Base-by-base conservation (phyloP, 2,797 vertebrate genomes). In the Acanthis flammea region DNA sequence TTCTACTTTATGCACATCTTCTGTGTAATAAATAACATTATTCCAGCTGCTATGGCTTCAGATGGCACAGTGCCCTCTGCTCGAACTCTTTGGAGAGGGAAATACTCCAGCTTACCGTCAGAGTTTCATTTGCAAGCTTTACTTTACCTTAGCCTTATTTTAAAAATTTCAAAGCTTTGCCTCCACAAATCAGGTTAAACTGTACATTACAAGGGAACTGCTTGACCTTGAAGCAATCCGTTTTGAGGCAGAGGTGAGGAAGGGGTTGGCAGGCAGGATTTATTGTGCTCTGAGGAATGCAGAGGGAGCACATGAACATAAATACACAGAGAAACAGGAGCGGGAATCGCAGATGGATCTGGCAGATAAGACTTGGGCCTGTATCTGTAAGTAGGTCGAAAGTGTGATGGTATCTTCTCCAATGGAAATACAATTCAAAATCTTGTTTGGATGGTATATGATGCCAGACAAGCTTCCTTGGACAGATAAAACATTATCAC, bases 141-240 rank as follows among this genome's bases (percentile, higher is more conserved):
- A 83, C 87, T 94, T 94, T 92, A 73, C 93, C 94, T 94, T 93
- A 95, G 94, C 74, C 83, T 97, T 96, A 94, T 96, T 98, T 97
- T 96, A 96, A 97, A 96, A 94, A 94, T 94, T 97, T 97, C 83
- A 93, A 94, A 96, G 96, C 90, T 96, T 90, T 60, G 96, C 94
- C 94, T 95, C 95, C 92, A 96, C 96, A 97, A 97, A 97, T 98
- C 97, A 98, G 96, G 96, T 97, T 98, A 97, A 97, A 95, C 86
- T 95, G 95, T 92, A 95, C 82, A 77, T 96, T 96, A 94, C 91
- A 95, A 97, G 94, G 95, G 90, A 97, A 88, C 92, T 93, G 68
- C 83, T 95, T 98, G 96, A 98, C 97, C 97, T 97, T 97, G 93
- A 95, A 95, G 96, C 94, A 96, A 97, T 96, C 92, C 39, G 81